phyloP scores from a whole-genome alignment of 2,113 vertebrate genomes.

The Caranx melampygus region DNA sequence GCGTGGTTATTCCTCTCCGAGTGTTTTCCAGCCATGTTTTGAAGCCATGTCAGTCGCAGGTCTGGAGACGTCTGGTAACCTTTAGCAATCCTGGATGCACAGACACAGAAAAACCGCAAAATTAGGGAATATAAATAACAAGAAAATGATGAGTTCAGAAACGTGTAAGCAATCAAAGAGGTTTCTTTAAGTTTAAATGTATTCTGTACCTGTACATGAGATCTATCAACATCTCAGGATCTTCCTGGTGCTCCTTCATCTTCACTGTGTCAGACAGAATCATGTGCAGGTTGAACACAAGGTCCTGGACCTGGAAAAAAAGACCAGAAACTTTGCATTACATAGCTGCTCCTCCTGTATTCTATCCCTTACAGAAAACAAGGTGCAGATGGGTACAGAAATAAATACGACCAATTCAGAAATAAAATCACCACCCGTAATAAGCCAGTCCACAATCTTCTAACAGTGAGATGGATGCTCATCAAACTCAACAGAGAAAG shows the following conservation, averaged over 20 bases:
- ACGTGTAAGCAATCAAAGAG: not conserved
- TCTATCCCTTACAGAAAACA: not conserved
- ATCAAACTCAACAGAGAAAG: not conserved
- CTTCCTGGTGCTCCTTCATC: constrained; percentile 99
- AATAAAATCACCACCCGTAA: not conserved
- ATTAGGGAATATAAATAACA: not conserved
- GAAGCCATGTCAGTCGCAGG: constrained; percentile 95
- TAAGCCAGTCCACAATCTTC: not conserved
- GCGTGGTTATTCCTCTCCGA: constrained; percentile 96
- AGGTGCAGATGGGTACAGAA: not conserved
- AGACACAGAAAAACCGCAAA: not conserved
- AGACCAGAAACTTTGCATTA: not conserved
- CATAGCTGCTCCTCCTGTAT: not conserved
- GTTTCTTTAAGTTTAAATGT: not conserved
- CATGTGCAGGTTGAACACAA: constrained; percentile 99
- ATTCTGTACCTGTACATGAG: constrained; percentile 94
- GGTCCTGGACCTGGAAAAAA: constrained; percentile 91
- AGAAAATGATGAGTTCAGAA: not conserved
- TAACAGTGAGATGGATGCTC: not conserved
- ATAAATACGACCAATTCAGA: not conserved
- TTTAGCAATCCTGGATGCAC: constrained; percentile 91
- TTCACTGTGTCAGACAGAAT: constrained; percentile 99
- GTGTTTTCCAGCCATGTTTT: constrained; percentile 99
- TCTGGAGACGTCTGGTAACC: constrained; percentile 99
- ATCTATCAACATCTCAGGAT: constrained; percentile 98